Evolutionary conservation across 2,888 invertebrate genomes (phyloP), one percentile per base, ranked within the genome.

Genomic region (Napeogenes inachia): DNA sequence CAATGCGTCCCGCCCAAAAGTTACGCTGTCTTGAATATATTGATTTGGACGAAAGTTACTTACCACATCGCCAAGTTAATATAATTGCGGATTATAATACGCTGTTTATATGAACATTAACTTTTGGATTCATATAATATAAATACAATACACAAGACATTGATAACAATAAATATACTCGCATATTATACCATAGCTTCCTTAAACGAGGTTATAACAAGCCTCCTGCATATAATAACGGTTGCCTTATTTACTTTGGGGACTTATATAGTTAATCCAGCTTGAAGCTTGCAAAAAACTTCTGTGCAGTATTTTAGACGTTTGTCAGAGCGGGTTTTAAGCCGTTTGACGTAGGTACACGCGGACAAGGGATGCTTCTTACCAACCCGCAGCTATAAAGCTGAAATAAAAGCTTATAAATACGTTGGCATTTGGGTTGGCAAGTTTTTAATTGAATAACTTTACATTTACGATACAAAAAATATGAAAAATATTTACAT

Each of bases 1-100:
- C 79, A 78, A 80, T 74, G 73, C 72, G 73, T 75, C 73, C 76
- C 73, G 58, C 63, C 57, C 61, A 45, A 38, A 56, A 62, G 64
- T 62, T 62, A 59, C 60, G 62, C 65, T 55, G 62, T 66, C 64
- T 66, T 66, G 64, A 64, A 69, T 67, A 67, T 70, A 70, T 70
- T 66, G 67, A 69, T 69, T 65, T 63, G 54, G 58, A 58, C 55
- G 32, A 59, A 60, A 61, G 60, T 61, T 55, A 45, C 13, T 30
- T 56, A 54, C 8, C 12, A 56, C 10, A 42, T 42, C 10, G 12
- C 42, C 10, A 42, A 10, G 21, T 35, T 59, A 57, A 42, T 6
- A n/a, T 21, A 54, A 54, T n/a, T 54, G 54, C 10, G 3, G 5
- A 42, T 42, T 12, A 8, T 42, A 42, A 10, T 42, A 38, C 8